Evolutionary conservation across 2,113 vertebrate species (phyloP), one percentile per base, ranked within the genome.

Genomic region (Percina caprodes): DNA sequence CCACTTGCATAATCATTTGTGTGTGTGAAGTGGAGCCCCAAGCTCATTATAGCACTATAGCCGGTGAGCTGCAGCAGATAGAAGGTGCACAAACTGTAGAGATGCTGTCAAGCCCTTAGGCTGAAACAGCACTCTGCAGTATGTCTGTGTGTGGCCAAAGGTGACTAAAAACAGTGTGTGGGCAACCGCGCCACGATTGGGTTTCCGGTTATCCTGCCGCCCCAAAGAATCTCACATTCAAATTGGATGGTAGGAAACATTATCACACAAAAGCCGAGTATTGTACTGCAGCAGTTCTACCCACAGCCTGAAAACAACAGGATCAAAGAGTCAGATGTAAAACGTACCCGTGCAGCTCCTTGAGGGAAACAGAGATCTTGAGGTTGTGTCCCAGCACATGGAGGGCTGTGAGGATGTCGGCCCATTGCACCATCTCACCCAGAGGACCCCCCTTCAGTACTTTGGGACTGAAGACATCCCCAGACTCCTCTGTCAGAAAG

Each of bases 401-500:
- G 46, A 99, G 97, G 12, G 96, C 93, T 0, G 97, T 96, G 84
- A 99, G 94, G 84, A 99, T 98, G 93, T 99, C 98, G 0, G 98
- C 98, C 98, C 98, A 99, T 86, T 99, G 98, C 87, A 99, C 98
- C 98, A 99, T 98, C 96, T 99, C 98, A 0, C 98, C 98, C 88
- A 99, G 91, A 0, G 98, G 98, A 1, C 98, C 98, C 0, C 98
- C 98, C 82, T 99, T 99, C 89, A 99, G 95, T 82, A 99, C 98
- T 79, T 97, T 95, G 0, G 97, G 97, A 70, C 98, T 99, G 95
- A 99, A 99, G 42, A 99, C 97, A 0, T 99, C 98, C 21, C 98
- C 98, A 0, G 98, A 98, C 93, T 99, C 98, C 92, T 99, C 98
- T 0, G 98, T 99, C 94, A 99, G 95, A 91, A 99, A 99, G 80